Evolutionary conservation across 1,140 invertebrate species (phyloP).

Genomic region (Scaptomyza graminum): DNA sequence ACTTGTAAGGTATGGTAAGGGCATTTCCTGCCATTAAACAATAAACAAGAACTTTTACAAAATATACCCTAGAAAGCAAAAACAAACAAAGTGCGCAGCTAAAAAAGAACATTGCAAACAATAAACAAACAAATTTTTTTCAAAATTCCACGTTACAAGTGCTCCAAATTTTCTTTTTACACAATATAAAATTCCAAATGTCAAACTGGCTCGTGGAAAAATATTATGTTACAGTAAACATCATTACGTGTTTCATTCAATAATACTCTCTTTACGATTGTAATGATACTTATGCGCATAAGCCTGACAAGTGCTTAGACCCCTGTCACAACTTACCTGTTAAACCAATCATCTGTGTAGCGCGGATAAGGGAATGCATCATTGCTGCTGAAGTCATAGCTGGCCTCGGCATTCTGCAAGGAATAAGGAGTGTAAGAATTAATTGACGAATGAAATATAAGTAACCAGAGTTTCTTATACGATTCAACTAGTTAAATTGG

Average conservation of each 20-base stretch:
- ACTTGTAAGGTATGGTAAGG: constrained; percentile 28
- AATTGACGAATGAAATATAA: neutral
- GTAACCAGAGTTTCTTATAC: neutral
- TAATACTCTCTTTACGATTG: neutral
- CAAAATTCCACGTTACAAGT: constrained; percentile 4
- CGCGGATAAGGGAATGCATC: constrained; percentile 98
- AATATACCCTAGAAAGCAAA: constrained; percentile 5
- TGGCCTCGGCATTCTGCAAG: constrained; percentile 95
- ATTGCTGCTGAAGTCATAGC: constrained; percentile 99
- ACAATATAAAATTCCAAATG: constrained; percentile 8
- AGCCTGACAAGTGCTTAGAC: constrained; percentile 29
- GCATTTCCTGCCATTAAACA: constrained; percentile 49
- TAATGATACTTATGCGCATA: constrained; percentile 13
- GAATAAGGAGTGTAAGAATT: neutral
- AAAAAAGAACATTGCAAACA: constrained; percentile 12
- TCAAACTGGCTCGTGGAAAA: neutral
- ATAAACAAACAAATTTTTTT: constrained; percentile 6
- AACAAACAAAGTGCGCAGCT: constrained; percentile 5
- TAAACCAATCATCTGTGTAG: constrained; percentile 99
- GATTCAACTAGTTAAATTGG: constrained; percentile 2
- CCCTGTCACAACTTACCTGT: constrained; percentile 89
- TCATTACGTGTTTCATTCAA: neutral
- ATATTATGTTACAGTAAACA: neutral
- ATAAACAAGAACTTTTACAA: constrained; percentile 15
- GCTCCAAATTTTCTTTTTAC: neutral